Evolutionary conservation across 2,113 vertebrate species (phyloP).

Genomic region (Heptranchias perlo): DNA sequence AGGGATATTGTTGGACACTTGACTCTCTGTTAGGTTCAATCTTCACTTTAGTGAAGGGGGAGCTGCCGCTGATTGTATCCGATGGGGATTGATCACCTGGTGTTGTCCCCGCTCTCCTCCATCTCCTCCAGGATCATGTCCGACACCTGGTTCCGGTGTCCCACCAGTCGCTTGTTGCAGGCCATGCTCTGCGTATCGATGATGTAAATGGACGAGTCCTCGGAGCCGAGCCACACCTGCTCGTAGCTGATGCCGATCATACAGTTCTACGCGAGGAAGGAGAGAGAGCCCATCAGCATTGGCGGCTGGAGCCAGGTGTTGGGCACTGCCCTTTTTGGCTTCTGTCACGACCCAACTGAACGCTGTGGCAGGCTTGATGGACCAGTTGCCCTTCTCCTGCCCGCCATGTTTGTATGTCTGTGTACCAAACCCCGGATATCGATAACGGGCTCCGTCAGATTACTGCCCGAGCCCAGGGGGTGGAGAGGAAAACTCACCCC

Average conservation of each 20-base stretch:
- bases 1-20: neutral
- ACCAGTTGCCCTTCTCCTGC: too few relatives aligned
- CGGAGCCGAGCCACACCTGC: slow-evolving; percentile 19
- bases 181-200: neutral
- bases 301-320: too few relatives aligned
- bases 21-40: neutral
- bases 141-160: slow-evolving; percentile 11
- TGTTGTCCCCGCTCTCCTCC: too few relatives aligned
- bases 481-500: neutral
- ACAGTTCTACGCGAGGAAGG: neutral
- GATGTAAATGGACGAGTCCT: slow-evolving; percentile 27
- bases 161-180: neutral
- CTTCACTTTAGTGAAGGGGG: neutral
- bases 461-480: neutral
- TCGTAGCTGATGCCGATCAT: neutral
- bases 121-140: neutral
- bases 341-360: too few relatives aligned
- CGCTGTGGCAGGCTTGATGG: too few relatives aligned
- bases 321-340: too few relatives aligned
- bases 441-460: neutral
- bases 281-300: neutral
- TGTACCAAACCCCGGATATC: neutral
- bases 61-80: too few relatives aligned
- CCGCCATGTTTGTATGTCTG: neutral
- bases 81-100: neutral